Conservation (phyloP, 2,797 vertebrate species). For the Galago senegalensis region DNA sequence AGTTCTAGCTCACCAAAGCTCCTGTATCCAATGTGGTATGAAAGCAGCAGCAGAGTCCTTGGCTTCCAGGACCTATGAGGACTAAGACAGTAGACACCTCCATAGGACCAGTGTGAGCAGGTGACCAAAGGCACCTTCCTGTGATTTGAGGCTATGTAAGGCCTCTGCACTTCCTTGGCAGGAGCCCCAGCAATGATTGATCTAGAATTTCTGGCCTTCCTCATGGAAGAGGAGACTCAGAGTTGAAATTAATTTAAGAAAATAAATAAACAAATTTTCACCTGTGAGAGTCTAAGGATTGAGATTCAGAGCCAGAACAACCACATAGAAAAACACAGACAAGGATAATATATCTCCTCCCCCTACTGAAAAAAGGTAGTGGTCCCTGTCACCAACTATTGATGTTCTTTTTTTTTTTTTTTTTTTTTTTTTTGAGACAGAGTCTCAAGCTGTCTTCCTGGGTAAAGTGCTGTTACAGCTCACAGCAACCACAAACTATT, state of each 20-base stretch:
- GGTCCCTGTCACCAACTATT: background rate
- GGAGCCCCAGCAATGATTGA: background rate
- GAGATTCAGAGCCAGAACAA: conserved; percentile 14
- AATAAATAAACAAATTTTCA: background rate
- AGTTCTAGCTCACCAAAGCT: background rate
- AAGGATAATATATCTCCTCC: background rate
- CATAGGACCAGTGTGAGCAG: accelerated
- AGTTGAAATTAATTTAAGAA: conserved; percentile 55
- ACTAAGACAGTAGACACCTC: background rate
- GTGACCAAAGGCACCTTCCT: background rate
- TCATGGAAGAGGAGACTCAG: background rate
- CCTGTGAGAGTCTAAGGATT: background rate
- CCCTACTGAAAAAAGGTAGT: background rate
- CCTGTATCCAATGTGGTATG: background rate
- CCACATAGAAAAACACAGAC: background rate
- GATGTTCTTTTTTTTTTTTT: background rate
- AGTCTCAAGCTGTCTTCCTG: too few species aligned
- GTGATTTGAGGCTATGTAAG: background rate
- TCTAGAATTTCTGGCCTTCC: conserved; percentile 29
- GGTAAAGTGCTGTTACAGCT: too few species aligned
- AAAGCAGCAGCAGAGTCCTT: background rate
- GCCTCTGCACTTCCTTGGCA: background rate
- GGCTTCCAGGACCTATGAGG: background rate
- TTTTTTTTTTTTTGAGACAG: too few species aligned
- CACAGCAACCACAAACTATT: too few species aligned